A percentile compares a stretch with the other conserved stretches of the same genome.
phyloP scores from a whole-genome alignment of 2,113 vertebrate species.

The Chaenogobius annularis region DNA sequence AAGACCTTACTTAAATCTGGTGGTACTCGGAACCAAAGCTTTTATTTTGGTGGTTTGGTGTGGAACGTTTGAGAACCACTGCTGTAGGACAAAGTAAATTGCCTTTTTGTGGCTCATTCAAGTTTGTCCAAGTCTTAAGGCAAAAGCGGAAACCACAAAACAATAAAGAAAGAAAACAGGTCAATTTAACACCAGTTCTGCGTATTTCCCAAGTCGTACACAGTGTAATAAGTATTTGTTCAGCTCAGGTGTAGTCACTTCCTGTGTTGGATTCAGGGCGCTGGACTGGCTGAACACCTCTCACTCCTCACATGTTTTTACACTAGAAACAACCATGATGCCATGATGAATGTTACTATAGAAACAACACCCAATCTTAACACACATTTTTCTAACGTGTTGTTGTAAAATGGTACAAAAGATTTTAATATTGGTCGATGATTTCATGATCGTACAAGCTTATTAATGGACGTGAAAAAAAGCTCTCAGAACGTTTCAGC shows the following conservation, averaged over 20 bases:
- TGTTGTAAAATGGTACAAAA: no score
- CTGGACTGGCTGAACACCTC: neutral
- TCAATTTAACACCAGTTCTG: neutral
- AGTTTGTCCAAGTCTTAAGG: neutral
- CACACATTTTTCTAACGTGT: no score
- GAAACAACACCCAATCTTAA: neutral
- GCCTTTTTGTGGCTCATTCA: neutral
- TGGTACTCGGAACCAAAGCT: no score
- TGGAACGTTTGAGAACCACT: no score
- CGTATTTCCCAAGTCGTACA: neutral
- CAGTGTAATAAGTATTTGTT: neutral
- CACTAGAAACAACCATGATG: neutral
- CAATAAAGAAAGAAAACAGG: neutral
- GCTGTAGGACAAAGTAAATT: neutral
- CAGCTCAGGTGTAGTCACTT: neutral
- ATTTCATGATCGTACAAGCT: no score
- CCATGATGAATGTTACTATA: neutral
- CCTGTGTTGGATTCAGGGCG: neutral
- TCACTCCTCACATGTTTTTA: slow-evolving; percentile 11
- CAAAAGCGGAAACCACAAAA: neutral
- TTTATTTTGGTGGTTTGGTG: no score
- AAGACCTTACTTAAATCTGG: no score
- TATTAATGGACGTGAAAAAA: no score
- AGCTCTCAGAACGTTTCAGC: no score
- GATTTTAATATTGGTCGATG: no score